A percentile compares a stretch with the other conserved stretches of the same genome.
Conservation (phyloP, 2,113 vertebrate genomes). For the Notechis scutatus region DNA sequence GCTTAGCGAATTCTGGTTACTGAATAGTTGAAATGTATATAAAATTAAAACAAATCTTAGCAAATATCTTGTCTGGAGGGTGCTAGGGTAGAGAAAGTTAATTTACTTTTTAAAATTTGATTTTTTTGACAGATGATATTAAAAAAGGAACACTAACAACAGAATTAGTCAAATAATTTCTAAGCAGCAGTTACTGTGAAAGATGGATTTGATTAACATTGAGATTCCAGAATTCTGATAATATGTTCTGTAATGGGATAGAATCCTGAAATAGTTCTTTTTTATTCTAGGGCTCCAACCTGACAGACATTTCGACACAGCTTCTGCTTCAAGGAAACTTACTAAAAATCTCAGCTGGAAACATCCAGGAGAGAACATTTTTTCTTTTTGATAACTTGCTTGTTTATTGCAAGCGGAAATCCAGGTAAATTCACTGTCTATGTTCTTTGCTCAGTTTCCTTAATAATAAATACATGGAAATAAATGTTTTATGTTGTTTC, state of each 20-base stretch:
- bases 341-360: slow-evolving; percentile 97
- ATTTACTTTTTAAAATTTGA: neutral
- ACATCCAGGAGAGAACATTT: slow-evolving; percentile 96
- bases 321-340: slow-evolving; percentile 91
- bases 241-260: neutral
- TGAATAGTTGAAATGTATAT: neutral
- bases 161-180: neutral
- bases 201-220: slow-evolving; percentile 6
- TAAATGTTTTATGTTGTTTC: neutral
- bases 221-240: slow-evolving; percentile 7
- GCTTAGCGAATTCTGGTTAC: neutral
- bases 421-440: slow-evolving; percentile 75
- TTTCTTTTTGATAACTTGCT: slow-evolving; percentile 98
- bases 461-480: neutral
- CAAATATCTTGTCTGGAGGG: no score
- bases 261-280: slow-evolving; percentile 11
- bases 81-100: neutral
- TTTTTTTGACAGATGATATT: neutral
- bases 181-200: neutral
- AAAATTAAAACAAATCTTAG: neutral
- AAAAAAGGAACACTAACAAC: neutral
- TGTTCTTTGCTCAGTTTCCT: neutral
- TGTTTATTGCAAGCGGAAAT: slow-evolving; percentile 98
- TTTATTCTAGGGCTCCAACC: slow-evolving; percentile 86
- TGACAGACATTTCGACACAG: slow-evolving; percentile 96